Percentiles rank a stretch among this genome's conserved stretches.
Evolutionary conservation across 2,113 vertebrate species (phyloP).

Genomic region (Phrynocephalus versicolor): DNA sequence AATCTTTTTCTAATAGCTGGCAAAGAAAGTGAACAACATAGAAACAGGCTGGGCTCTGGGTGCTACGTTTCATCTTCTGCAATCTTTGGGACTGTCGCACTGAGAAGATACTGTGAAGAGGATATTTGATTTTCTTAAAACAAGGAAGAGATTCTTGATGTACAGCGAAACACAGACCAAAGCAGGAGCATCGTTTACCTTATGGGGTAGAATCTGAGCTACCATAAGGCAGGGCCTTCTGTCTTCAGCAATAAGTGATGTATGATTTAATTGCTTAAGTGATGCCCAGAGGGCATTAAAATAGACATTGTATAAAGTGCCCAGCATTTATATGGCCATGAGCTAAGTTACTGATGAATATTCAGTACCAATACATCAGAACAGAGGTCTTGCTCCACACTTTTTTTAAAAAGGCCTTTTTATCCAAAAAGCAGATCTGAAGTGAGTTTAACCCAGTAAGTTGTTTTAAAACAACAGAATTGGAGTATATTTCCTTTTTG

Average conservation of each 20-base stretch:
- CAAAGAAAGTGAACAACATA: conserved; percentile 96
- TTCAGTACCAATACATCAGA: conserved; percentile 32
- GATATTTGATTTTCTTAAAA: conserved; percentile 50
- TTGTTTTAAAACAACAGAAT: conserved; percentile 29
- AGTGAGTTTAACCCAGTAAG: conserved; percentile 37
- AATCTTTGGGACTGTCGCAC: conserved; percentile 80
- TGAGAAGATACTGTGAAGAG: conserved; percentile 52
- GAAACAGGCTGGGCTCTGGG: conserved; percentile 98
- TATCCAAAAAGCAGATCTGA: neutral
- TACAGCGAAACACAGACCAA: conserved; percentile 48
- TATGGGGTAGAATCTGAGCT: neutral
- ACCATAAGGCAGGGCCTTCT: neutral
- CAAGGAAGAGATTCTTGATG: conserved; percentile 24
- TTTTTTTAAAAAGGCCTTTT: neutral
- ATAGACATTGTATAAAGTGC: neutral
- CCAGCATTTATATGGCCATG: conserved; percentile 45
- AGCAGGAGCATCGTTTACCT: conserved; percentile 24
- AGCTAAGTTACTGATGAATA: conserved; percentile 8
- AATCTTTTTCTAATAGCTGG: conserved; percentile 76
- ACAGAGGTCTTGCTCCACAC: neutral
- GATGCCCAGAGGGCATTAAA: conserved; percentile 36
- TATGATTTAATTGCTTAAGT: conserved; percentile 46
- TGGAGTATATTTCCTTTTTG: neutral
- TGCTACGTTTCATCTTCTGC: conserved; percentile 91
- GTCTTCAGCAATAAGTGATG: neutral